A percentile compares a stretch with the other conserved stretches of the same genome.
Evolutionary conservation across 2,888 invertebrate genomes (phyloP).

Genomic region (Drosophila fulvimacula): DNA sequence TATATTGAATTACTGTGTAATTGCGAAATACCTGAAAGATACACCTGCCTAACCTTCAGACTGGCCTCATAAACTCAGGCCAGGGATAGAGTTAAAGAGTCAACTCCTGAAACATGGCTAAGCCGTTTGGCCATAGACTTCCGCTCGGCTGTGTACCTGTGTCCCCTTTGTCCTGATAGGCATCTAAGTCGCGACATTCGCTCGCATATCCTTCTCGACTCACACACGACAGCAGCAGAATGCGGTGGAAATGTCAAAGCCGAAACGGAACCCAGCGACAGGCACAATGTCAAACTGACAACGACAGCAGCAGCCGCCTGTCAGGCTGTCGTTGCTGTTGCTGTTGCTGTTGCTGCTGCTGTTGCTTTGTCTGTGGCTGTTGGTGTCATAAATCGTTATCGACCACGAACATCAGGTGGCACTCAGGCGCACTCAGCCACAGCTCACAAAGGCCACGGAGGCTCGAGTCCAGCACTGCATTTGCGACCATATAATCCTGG

Average conservation of each 20-base stretch:
- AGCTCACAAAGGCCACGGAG: conserved; percentile 9
- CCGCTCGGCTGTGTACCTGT: conserved; percentile 44
- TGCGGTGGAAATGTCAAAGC: conserved; percentile 56
- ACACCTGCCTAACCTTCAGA: conserved; percentile 57
- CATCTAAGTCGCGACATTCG: conserved; percentile 68
- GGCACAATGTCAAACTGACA: conserved; percentile 63
- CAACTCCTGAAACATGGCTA: conserved; percentile 42
- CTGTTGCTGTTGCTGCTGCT: conserved; percentile 35
- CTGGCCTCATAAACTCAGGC: not conserved
- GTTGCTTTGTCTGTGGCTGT: conserved; percentile 38
- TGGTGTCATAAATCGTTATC: conserved; percentile 82
- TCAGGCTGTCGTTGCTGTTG: conserved; percentile 43
- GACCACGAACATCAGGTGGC: conserved; percentile 82
- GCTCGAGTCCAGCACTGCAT: conserved; percentile 19
- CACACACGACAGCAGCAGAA: conserved; percentile 12
- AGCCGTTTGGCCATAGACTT: conserved; percentile 59
- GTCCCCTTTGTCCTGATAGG: conserved; percentile 48
- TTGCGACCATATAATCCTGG: conserved; percentile 61
- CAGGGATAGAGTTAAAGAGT: conserved; percentile 14
- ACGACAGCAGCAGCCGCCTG: conserved; percentile 57
- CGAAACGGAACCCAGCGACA: conserved; percentile 53
- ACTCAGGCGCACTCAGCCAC: conserved; percentile 70
- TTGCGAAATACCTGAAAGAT: conserved; percentile 32
- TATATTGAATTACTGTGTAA: conserved; percentile 40
- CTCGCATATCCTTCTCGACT: conserved; percentile 45